These are phyloP conservation scores for Onychomys torridus DNA, from an alignment of 2,797 vertebrate genomes.

Conservation along the genomic window DNA sequence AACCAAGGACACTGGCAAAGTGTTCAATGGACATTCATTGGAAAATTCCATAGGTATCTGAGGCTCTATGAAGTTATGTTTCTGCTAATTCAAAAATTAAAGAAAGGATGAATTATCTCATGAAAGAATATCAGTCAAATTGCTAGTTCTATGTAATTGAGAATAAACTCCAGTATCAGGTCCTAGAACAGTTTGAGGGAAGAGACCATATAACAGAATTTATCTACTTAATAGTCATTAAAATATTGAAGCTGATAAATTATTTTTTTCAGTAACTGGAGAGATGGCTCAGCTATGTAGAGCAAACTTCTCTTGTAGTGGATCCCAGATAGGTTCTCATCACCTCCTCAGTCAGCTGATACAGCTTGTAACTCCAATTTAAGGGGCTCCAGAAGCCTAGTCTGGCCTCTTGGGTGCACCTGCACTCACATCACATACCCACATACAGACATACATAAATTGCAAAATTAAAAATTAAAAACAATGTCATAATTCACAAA, in stretches of 20 bases:
- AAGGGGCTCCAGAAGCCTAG: neutral
- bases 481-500: conserved; percentile 54
- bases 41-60: neutral
- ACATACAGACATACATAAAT: neutral
- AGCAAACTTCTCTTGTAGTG: neutral
- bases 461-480: neutral
- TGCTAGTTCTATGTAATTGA: neutral
- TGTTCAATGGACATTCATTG: neutral
- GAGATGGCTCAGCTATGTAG: neutral
- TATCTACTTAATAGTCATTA: neutral
- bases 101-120: neutral
- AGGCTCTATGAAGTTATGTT: neutral
- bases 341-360: neutral
- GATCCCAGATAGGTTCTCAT: neutral
- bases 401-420: neutral
- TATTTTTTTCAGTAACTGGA: neutral
- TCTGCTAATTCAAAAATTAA: conserved; percentile 51
- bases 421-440: rapidly evolving
- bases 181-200: neutral
- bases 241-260: neutral
- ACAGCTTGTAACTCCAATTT: neutral
- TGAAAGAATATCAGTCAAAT: conserved; percentile 29
- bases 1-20: neutral
- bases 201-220: neutral
- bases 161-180: neutral